Conservation (phyloP, 2,113 vertebrate genomes). For the Pampusana beccarii region DNA sequence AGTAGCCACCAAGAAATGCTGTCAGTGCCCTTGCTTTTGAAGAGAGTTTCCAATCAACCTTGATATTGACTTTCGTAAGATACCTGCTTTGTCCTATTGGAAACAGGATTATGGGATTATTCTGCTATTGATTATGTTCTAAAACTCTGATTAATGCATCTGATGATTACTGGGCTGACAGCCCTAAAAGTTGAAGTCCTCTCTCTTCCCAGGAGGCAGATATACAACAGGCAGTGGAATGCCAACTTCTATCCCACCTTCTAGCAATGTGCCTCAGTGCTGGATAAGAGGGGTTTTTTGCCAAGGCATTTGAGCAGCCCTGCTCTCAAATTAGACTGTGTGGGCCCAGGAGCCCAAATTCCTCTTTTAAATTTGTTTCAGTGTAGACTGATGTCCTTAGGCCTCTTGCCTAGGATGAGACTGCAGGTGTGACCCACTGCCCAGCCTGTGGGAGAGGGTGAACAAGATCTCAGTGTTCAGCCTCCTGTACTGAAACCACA, state of each 20-base stretch:
- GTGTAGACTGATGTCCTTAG: background rate
- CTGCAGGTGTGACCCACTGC: background rate
- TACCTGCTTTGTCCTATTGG: background rate
- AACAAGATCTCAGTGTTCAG: background rate
- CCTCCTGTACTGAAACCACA: background rate
- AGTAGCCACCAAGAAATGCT: background rate
- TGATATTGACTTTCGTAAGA: background rate
- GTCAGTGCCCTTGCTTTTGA: background rate
- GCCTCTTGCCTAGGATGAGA: background rate
- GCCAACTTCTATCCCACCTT: background rate
- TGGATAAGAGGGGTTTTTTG: background rate
- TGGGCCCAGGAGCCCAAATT: background rate
- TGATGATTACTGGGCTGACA: background rate
- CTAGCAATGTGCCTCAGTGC: background rate
- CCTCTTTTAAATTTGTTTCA: background rate
- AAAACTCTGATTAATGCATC: background rate
- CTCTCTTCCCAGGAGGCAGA: background rate
- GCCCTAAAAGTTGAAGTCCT: background rate
- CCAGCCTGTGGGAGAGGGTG: background rate
- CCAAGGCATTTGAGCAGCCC: background rate
- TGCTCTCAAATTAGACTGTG: background rate
- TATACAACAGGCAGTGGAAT: background rate
- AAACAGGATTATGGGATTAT: conserved; percentile 24
- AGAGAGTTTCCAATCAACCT: background rate
- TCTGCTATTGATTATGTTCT: background rate